Base-by-base conservation (phyloP, 2,113 vertebrate species). In the Aspidoscelis tigris region DNA sequence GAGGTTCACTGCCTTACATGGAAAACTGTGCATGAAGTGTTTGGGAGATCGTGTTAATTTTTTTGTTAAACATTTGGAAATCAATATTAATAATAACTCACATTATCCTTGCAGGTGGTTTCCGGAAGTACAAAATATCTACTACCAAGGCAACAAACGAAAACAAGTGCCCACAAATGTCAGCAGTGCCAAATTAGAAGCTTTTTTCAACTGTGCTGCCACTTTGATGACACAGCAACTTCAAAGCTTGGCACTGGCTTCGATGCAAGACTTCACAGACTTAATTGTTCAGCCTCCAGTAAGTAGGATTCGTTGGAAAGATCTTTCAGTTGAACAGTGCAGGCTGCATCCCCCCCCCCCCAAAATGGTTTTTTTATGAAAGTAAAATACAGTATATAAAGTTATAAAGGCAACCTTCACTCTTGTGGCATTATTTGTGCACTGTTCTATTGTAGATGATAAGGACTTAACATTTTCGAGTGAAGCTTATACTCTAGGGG, bases 151-250 rank as follows among this genome's bases (percentile, higher is more conserved):
- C 44, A 95, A 87, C 92, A 97, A 96, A 86, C 89, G 76, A 76
- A 97, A 95, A 70, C 94, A 95, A 75, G 87, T 97, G 73, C 97
- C 97, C 75, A 88, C 86, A 41, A 91, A 87, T 72, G 93, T 89
- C 86, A 96, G 88, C 80, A 89, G 87, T 72, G 69, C 92, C 86
- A 97, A 93, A 89, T 76, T 97, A 61, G 93, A 94, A 70, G 96
- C 97, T 77, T 99, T 98, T 92, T 98, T 97, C 82, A 90, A 95
- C 92, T 97, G 97, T 79, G 94, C 90, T 1, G 96, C 97, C 14
- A 76, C 94, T 1, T 95, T 99, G 85, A 98, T 98, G 98, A 97
- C 97, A 44, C 81, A 71, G 44, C 97, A 97, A 71, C 95, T 99
- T 14, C 97, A 98, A 90, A 94, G 88, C 26, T 95, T 99, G 10